Base-by-base conservation (phyloP, 1,140 invertebrate genomes). In the Eumeta japonica region DNA sequence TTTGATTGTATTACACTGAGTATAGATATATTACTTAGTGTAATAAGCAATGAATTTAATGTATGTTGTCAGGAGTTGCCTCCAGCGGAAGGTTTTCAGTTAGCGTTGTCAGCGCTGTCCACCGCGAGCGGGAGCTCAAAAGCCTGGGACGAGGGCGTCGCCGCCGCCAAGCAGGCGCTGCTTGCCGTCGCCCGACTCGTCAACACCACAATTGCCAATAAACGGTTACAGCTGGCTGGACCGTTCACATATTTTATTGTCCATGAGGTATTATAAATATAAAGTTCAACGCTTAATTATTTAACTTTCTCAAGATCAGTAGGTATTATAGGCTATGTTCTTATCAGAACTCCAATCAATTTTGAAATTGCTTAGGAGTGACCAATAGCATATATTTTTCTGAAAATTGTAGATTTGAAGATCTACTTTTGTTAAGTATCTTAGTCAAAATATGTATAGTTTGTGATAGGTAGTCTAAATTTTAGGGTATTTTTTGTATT, bases 241-340 rank as follows among this genome's bases (percentile, higher is more conserved):
- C 88, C 90, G 0, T 97, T 95, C 65, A 80, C 94, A 3, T 94
- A 95, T 65, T 84, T 90, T 43, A 84, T 90, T 32, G 75, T 97
- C 5, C 83, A 85, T 43, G 89, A 92, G 62, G 84, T 86, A 45
- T n/a, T 43, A 39, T 18, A 41, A 28, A 27, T n/a, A n/a, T 27
- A 27, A 9, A 9, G n/a, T 27, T n/a, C n/a, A n/a, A n/a, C n/a
- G n/a, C n/a, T n/a, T n/a, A n/a, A n/a, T n/a, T n/a, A n/a, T n/a
- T n/a, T n/a, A n/a, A n/a, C n/a, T n/a, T n/a, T n/a, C n/a, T n/a
- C n/a, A n/a, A n/a, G n/a, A n/a, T n/a, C n/a, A n/a, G n/a, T n/a
- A n/a, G n/a, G n/a, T n/a, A n/a, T n/a, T n/a, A n/a, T n/a, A n/a
- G n/a, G n/a, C n/a, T n/a, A n/a, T n/a, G n/a, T n/a, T n/a, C n/a